Conservation (phyloP, 35 echinoderm and acorn worm genomes). For the Holothuria glaberrima region DNA sequence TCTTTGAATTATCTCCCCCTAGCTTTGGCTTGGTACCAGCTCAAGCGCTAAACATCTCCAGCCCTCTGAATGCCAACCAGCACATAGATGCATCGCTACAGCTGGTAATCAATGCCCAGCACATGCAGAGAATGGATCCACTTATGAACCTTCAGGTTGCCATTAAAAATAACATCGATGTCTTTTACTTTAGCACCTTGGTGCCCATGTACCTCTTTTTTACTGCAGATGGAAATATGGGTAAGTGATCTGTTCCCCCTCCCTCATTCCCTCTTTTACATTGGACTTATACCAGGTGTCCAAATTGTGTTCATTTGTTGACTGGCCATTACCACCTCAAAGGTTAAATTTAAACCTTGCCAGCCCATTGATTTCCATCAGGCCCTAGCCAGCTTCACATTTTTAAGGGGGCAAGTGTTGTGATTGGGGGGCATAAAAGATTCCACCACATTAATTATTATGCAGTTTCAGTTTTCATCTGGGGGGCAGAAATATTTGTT, state of each 20-base stretch:
- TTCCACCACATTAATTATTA: too few relatives aligned
- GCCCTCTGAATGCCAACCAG: constrained; percentile 83
- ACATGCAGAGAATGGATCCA: constrained; percentile 88
- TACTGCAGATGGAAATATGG: constrained; percentile 87
- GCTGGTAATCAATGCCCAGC: constrained; percentile 60
- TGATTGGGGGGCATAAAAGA: too few relatives aligned
- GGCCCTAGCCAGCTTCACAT: too few relatives aligned
- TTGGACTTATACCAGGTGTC: too few relatives aligned
- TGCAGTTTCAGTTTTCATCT: too few relatives aligned
- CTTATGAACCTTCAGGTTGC: constrained; percentile 86
- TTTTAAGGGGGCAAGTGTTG: too few relatives aligned
- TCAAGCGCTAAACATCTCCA: constrained; percentile 55
- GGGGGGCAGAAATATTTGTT: too few relatives aligned
- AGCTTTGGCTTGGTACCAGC: constrained; percentile 84
- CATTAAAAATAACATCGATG: constrained; percentile 86
- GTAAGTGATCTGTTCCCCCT: constrained; percentile 51
- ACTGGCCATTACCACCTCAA: too few relatives aligned
- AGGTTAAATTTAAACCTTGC: too few relatives aligned
- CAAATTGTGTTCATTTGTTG: too few relatives aligned
- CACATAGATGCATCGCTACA: constrained; percentile 68
- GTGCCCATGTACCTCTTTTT: constrained; percentile 72
- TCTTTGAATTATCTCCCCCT: background rate
- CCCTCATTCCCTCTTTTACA: too few relatives aligned
- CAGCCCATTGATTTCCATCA: too few relatives aligned
- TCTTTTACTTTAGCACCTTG: constrained; percentile 90